Base-by-base conservation (phyloP, 92 coral and sea anemone genomes). In the Siderastrea radians region DNA sequence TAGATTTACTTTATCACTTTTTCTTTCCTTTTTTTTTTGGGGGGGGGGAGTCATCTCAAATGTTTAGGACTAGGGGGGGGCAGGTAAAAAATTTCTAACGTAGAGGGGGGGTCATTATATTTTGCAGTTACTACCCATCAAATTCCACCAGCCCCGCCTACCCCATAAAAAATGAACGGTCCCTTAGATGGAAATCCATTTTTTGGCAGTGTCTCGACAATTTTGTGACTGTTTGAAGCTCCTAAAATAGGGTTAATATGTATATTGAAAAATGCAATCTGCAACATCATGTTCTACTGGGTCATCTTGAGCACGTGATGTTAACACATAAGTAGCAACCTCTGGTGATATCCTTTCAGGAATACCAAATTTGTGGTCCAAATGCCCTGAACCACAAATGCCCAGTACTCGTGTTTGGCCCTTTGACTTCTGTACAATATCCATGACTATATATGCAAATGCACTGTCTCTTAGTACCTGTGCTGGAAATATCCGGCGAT, bases 351-450 rank as follows among this genome's bases (percentile, higher is more conserved):
- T 92, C 63, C 98, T 90, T 59, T 94, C 98, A 17, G 98, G 98
- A 14, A 92, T 82, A 17, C 98, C 98, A 87, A 87, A 94, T 15
- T 85, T 90, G 71, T 83, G 80, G 64, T 94, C 95, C 53, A 94
- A 82, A 59, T 94, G 98, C 0, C 98, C 95, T 50, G 95, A 94
- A 3, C 98, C 98, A 76, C 95, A 94, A 17, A 94, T 76, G 1
- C 95, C 98, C 10, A 94, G 75, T 26, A 94, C 91, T 55, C 91
- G 84, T 14, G 86, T 78, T 14, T 53, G 80, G 62, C 93, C 80
- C n/a, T 92, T 81, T 17, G 94, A 90, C 74, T 69, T 68, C 58
- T 84, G 82, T 46, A 90, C 73, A 17, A 91, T 82, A 77, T 85
- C 85, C 68, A 80, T 81, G 54, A 94, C 91, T 19, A 86, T 85